Evolutionary conservation across 1,140 invertebrate genomes (phyloP).

Genomic region (Anthonomus grandis): DNA sequence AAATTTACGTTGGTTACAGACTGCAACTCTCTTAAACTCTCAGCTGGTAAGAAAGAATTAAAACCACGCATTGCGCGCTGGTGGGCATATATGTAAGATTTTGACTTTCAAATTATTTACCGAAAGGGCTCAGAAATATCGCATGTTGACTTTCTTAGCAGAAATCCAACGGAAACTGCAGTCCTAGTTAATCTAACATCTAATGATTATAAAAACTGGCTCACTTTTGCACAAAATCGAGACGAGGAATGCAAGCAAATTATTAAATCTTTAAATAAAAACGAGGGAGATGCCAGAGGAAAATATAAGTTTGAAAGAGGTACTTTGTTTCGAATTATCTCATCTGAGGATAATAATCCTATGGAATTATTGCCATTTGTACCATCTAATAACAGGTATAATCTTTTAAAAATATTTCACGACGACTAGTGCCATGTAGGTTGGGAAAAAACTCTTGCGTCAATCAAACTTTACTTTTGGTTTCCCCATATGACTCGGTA

Average conservation of each 20-base stretch:
- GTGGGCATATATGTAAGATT: conserved; percentile 42
- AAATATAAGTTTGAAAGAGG: conserved; percentile 5
- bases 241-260: no score
- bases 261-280: no score
- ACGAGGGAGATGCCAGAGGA: neutral
- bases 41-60: conserved; percentile 41
- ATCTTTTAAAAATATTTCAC: conserved; percentile 31
- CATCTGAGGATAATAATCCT: conserved; percentile 29
- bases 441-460: conserved; percentile 38
- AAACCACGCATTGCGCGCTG: conserved; percentile 42
- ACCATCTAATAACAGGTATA: conserved; percentile 32
- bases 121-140: conserved; percentile 32
- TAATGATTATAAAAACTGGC: conserved; percentile 16
- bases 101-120: conserved; percentile 29
- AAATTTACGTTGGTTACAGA: no score
- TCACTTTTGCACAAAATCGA: conserved; percentile 12
- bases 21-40: conserved; percentile 43
- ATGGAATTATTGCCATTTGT: conserved; percentile 30
- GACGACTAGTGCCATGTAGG: conserved; percentile 36
- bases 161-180: conserved; percentile 28
- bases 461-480: conserved; percentile 39
- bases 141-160: conserved; percentile 36
- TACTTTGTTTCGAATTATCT: conserved; percentile 5
- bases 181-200: conserved; percentile 21
- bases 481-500: conserved; percentile 39